Evolutionary conservation across 1,140 invertebrate genomes (phyloP).

Genomic region (Portunus trituberculatus): DNA sequence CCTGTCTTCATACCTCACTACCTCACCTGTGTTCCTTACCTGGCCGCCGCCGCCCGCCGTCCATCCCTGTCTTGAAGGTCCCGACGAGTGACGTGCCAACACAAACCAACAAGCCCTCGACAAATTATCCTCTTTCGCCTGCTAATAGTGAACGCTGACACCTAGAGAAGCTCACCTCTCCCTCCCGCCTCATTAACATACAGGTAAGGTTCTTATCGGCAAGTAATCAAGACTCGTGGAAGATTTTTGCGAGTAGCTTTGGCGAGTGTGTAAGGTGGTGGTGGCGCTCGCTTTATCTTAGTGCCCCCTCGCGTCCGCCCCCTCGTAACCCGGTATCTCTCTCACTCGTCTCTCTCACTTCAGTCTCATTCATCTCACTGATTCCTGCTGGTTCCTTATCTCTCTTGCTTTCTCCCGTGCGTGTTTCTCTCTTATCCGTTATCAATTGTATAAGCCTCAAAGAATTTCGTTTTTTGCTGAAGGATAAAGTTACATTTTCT

Average conservation of each 20-base stretch:
- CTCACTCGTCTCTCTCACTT: neutral
- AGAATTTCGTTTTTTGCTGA: too few species aligned
- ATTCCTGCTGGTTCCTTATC: neutral
- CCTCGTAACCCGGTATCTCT: slow-evolving; percentile 18
- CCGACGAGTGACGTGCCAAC: neutral
- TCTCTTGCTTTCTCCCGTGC: neutral
- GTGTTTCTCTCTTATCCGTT: neutral
- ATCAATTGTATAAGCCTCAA: too few species aligned
- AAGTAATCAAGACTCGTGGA: neutral
- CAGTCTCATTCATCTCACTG: neutral
- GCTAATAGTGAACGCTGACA: slow-evolving; percentile 29
- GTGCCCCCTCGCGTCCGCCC: neutral
- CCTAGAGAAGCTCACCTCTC: slow-evolving; percentile 32
- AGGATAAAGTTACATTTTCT: too few species aligned
- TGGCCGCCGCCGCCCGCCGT: neutral
- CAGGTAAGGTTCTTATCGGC: slow-evolving; percentile 16
- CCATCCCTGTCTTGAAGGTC: neutral
- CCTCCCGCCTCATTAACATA: slow-evolving; percentile 35
- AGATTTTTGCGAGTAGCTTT: slow-evolving; percentile 3
- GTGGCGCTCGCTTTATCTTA: neutral
- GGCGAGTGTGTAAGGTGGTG: neutral
- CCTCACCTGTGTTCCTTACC: neutral
- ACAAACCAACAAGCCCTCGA: slow-evolving; percentile 15
- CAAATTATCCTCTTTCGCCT: slow-evolving; percentile 45
- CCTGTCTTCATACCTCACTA: slow-evolving; percentile 17